Conservation (phyloP, 2,888 invertebrate species). For the Unio delphinus region DNA sequence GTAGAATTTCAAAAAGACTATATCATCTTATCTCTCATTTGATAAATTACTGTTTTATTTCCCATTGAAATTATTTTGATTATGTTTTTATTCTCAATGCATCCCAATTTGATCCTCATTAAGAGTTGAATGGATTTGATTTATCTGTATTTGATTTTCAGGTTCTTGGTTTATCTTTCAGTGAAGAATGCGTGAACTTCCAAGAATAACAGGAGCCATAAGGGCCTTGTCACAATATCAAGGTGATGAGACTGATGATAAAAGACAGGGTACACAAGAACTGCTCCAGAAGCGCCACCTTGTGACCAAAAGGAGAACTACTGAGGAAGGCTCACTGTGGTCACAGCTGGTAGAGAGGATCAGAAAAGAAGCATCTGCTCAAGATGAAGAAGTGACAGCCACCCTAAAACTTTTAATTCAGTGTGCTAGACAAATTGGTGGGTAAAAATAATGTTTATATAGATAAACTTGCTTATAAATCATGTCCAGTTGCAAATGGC, state of each 20-base stretch:
- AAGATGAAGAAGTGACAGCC: constrained; percentile 37
- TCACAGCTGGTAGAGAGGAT: constrained; percentile 38
- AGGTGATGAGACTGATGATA: constrained; percentile 12
- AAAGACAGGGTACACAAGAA: constrained; percentile 26
- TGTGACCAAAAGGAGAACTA: constrained; percentile 37
- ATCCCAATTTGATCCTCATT: neutral
- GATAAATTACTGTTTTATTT: too few species aligned
- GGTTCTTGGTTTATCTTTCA: neutral
- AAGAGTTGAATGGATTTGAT: neutral
- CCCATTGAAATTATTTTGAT: neutral
- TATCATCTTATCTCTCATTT: too few species aligned
- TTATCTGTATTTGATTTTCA: neutral
- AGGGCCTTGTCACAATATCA: constrained; percentile 52
- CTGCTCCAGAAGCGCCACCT: constrained; percentile 45
- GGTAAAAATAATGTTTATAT: neutral
- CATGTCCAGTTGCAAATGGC: too few species aligned
- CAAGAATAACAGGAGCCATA: constrained; percentile 55
- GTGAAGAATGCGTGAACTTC: constrained; percentile 41
- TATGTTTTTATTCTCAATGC: neutral
- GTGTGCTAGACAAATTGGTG: constrained; percentile 54
- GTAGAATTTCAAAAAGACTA: too few species aligned
- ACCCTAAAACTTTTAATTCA: constrained; percentile 48
- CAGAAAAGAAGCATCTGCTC: constrained; percentile 36
- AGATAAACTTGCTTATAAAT: too few species aligned
- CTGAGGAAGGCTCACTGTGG: constrained; percentile 51